Evolutionary conservation across 2,113 vertebrate genomes (phyloP), one percentile per base, ranked within the genome.

Genomic region (Podarcis muralis): DNA sequence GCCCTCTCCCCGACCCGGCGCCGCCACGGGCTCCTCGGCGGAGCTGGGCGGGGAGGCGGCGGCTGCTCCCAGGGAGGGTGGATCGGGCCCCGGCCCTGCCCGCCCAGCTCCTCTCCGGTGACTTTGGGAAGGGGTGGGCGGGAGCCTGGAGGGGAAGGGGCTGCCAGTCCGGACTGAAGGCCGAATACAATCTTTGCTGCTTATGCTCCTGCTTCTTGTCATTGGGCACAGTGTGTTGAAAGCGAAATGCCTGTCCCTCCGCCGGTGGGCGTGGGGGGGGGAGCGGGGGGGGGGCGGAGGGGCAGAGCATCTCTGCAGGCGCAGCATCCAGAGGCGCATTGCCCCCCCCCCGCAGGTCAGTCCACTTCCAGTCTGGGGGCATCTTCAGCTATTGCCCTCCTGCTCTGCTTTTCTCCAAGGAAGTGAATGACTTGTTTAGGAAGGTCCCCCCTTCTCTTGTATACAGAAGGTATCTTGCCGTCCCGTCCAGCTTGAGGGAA

Each of bases 31-130:
- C 27, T 69, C 20, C 8, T 48, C 48, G 8, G 48, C 43, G 43
- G 43, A 48, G 43, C 43, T 48, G 43, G 43, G 43, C 43, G 43
- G 43, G 43, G 43, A 48, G 43, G 43, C 48, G 48, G 48, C 48
- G 8, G 48, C 48, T 48, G 9, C 48, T 9, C 1, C 48, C 8
- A 2, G 8, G 48, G 48, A 48, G 48, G 48, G 48, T 9, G 48
- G 59, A 62, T 62, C 18, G 18, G 59, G 16, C 59, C 59, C 48
- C 48, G 16, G 18, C 59, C 18, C 59, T 4, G 59, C 59, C 59
- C 16, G 16, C 57, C 2, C 57, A 18, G 59, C 59, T 62, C 0
- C 43, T 7, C 5, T 43, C 1, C 5, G 1, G 5, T 43, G 1
- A 48, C 1, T 48, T 59, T 59, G 4, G 4, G 12, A 18, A 18